phyloP scores from a whole-genome alignment of 1,140 invertebrate species.

The Melipona quadrifasciata region DNA sequence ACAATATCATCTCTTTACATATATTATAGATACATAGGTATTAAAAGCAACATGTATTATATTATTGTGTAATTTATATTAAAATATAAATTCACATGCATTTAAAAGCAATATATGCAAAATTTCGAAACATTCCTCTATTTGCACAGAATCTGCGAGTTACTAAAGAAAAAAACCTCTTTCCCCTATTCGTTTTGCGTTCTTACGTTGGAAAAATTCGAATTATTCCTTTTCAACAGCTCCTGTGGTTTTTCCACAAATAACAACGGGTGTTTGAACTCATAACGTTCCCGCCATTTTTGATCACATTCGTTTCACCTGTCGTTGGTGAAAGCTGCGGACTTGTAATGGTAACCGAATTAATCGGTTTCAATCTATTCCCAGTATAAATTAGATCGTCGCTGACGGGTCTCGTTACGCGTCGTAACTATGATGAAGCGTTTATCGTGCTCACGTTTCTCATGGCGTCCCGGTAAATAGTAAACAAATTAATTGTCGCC shows the following conservation, averaged over 20 bases:
- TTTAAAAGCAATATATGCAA: no score
- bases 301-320: conserved; percentile 31
- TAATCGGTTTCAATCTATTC: conserved; percentile 51
- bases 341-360: conserved; percentile 38
- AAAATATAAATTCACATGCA: no score
- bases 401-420: conserved; percentile 34
- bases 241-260: background rate
- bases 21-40: no score
- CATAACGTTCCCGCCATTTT: background rate
- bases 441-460: conserved; percentile 12
- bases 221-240: background rate
- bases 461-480: conserved; percentile 60
- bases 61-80: no score
- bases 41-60: no score
- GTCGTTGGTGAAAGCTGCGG: conserved; percentile 1
- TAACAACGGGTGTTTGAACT: background rate
- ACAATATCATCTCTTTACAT: no score
- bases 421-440: conserved; percentile 31
- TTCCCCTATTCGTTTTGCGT: no score
- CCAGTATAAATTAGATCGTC: conserved; percentile 28
- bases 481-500: conserved; percentile 76
- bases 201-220: no score
- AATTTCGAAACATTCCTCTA: no score
- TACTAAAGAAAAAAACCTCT: no score
- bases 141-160: no score